Evolutionary conservation across 2,113 vertebrate species (phyloP), one percentile per base, ranked within the genome.

Genomic region (Tyto alba): DNA sequence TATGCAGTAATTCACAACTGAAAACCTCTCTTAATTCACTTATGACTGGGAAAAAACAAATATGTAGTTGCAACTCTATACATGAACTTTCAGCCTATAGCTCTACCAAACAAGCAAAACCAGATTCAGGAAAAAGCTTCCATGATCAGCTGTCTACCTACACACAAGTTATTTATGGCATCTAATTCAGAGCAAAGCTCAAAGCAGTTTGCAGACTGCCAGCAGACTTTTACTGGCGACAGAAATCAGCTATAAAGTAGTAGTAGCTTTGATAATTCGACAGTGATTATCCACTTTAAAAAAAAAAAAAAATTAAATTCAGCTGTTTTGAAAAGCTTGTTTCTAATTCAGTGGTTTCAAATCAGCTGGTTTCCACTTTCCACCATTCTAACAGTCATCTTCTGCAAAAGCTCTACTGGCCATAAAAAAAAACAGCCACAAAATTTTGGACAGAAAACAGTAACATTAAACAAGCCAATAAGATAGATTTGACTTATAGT

Each of bases 91-190:
- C 40, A 68, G 76, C 73, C 76, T 75, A 8, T 7, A 85, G 72
- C 25, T 93, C 48, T 82, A 85, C 45, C 50, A 60, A 85, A 85
- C 77, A 72, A 90, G 47, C 40, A 89, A 71, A 94, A 90, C 9
- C 69, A 79, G 73, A 62, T 79, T 78, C 20, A 43, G 86, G 88
- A 29, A 81, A 86, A 89, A 78, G 60, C 80, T 86, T 78, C 92
- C 62, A 3, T 22, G 60, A 96, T 84, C 83, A 80, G 76, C 80
- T 81, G 56, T 18, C 85, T 93, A 93, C 88, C 90, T 85, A 84
- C 76, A 96, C 82, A 59, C 7, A 7, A 90, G 75, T 92, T 84
- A 95, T 86, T 96, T 97, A 88, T 18, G 40, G 86, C 56, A 78
- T 19, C 76, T 62, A 92, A 94, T 87, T 78, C 52, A 90, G 78